Evolutionary conservation across 30 jellyfish, hydroid and myxozoan species (phyloP).

Genomic region (Clytia hemisphaerica): DNA sequence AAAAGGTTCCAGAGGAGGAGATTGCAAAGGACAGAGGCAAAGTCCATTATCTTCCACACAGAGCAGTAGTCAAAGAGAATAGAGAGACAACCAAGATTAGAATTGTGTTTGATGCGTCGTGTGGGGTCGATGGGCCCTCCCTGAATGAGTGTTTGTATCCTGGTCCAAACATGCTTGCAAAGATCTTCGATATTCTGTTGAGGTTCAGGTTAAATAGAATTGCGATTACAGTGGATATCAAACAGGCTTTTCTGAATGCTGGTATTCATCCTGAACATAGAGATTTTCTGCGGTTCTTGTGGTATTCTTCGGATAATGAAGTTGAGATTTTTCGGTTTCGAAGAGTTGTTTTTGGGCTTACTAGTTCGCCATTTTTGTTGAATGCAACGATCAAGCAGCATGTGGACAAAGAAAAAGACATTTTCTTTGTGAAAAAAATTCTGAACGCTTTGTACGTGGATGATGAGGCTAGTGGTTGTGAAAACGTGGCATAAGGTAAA

Average conservation of each 20-base stretch:
- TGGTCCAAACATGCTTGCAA: slow-evolving; percentile 18
- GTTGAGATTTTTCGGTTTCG: slow-evolving; percentile 3
- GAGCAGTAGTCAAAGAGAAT: too few species aligned
- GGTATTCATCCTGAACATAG: slow-evolving; percentile 23
- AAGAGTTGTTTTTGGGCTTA: slow-evolving; percentile 37
- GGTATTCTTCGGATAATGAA: slow-evolving; percentile 18
- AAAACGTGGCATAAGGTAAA: too few species aligned
- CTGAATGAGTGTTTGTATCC: slow-evolving; percentile 3
- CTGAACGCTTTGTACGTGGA: too few species aligned
- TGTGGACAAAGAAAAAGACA: not conserved
- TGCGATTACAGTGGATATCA: slow-evolving; percentile 33
- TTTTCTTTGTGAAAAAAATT: too few species aligned
- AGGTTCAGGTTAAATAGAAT: slow-evolving; percentile 29
- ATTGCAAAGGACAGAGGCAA: too few species aligned
- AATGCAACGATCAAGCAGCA: slow-evolving; percentile 29
- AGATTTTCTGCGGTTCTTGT: slow-evolving; percentile 33
- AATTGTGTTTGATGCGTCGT: too few species aligned
- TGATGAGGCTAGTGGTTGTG: too few species aligned
- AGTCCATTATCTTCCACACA: too few species aligned
- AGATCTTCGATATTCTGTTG: slow-evolving; percentile 22
- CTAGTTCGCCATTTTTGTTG: slow-evolving; percentile 24
- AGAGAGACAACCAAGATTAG: too few species aligned
- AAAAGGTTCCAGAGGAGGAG: too few species aligned
- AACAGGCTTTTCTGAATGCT: slow-evolving; percentile 21
- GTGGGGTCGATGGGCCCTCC: too few species aligned